phyloP scores from a whole-genome alignment of 2,888 invertebrate genomes.

The Oscheius onirici region DNA sequence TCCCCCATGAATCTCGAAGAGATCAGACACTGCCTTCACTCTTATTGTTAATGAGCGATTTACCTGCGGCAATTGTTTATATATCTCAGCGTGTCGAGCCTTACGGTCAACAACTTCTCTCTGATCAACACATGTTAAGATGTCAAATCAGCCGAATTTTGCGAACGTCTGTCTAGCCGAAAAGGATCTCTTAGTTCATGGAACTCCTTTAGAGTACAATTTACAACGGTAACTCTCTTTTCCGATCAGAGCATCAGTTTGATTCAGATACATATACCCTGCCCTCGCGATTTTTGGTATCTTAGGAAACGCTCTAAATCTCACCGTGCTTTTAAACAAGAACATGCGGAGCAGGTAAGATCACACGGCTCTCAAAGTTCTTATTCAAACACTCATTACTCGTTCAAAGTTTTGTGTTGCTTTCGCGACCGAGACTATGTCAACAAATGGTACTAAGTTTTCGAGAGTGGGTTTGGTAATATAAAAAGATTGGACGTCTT shows the following conservation, averaged over 20 bases:
- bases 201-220: constrained; percentile 55
- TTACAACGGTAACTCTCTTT: constrained; percentile 49
- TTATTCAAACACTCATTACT: constrained; percentile 15
- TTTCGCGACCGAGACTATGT: not conserved
- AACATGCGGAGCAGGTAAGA: constrained; percentile 58
- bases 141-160: constrained; percentile 49
- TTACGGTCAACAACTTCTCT: constrained; percentile 1
- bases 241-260: not conserved
- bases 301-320: constrained; percentile 66
- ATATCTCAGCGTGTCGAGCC: not conserved
- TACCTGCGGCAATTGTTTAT: too few relatives aligned
- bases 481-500: not conserved
- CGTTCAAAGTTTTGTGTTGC: constrained; percentile 4
- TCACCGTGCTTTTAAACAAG: constrained; percentile 67
- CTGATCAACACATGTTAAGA: constrained; percentile 8
- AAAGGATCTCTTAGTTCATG: constrained; percentile 61
- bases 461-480: not conserved
- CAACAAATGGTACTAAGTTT: not conserved
- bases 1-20: not conserved
- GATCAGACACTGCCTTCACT: too few relatives aligned
- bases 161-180: constrained; percentile 62
- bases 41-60: too few relatives aligned
- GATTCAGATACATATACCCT: constrained; percentile 67
- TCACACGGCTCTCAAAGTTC: constrained; percentile 3
- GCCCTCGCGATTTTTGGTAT: constrained; percentile 67